phyloP scores from a whole-genome alignment of 2,888 invertebrate species.

The Drosophila testacea region DNA sequence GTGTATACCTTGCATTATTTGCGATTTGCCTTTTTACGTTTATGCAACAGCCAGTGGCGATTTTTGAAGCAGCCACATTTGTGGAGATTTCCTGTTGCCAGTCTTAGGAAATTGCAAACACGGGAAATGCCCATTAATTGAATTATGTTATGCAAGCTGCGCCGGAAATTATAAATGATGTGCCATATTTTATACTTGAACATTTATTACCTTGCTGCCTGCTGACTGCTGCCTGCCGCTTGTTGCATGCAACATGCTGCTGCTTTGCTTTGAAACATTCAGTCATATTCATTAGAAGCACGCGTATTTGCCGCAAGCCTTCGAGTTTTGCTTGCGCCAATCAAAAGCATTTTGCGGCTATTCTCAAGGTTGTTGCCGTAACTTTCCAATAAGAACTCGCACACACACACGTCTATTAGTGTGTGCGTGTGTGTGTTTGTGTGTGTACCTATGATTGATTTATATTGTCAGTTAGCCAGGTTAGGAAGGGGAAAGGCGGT shows the following conservation, averaged over 20 bases:
- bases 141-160: slow-evolving; percentile 73
- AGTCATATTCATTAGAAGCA: slow-evolving; percentile 36
- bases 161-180: slow-evolving; percentile 78
- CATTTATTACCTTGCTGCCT: slow-evolving; percentile 24
- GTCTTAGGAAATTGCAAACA: slow-evolving; percentile 55
- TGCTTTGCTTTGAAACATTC: background rate
- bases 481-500: background rate
- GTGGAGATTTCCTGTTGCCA: slow-evolving; percentile 58
- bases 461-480: slow-evolving; percentile 68
- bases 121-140: slow-evolving; percentile 75
- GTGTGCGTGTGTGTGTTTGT: background rate
- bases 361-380: slow-evolving; percentile 66
- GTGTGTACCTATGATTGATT: slow-evolving; percentile 69
- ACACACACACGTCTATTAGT: slow-evolving; percentile 1
- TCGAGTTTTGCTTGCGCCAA: slow-evolving; percentile 49
- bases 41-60: slow-evolving; percentile 52
- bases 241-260: slow-evolving; percentile 21
- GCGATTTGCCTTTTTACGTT: slow-evolving; percentile 26
- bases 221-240: background rate
- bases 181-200: slow-evolving; percentile 66
- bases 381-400: slow-evolving; percentile 76
- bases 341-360: slow-evolving; percentile 56
- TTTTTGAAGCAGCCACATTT: slow-evolving; percentile 22
- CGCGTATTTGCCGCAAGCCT: slow-evolving; percentile 31
- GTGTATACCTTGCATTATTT: slow-evolving; percentile 21